phyloP scores from a whole-genome alignment of 2,113 vertebrate genomes.

The Fukomys damarensis region DNA sequence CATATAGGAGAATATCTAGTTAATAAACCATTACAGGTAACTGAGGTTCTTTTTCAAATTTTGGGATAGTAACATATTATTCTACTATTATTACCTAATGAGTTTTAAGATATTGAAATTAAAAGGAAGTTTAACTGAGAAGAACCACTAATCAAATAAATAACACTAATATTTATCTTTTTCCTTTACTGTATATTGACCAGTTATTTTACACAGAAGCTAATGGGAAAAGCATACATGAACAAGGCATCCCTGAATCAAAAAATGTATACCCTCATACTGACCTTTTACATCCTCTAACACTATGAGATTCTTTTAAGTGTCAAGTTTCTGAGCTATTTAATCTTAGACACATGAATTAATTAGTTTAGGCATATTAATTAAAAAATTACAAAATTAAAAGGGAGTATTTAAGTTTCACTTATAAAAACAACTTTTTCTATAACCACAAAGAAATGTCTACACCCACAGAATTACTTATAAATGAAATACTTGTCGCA shows the following conservation, averaged over 20 bases:
- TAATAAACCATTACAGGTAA: slow-evolving; percentile 55
- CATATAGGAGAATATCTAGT: not conserved
- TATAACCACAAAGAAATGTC: not conserved
- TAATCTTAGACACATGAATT: slow-evolving; percentile 13
- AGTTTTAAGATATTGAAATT: slow-evolving; percentile 29
- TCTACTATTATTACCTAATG: not conserved
- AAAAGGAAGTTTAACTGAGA: slow-evolving; percentile 38
- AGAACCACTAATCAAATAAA: slow-evolving; percentile 45
- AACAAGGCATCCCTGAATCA: slow-evolving; percentile 21
- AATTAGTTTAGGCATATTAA: slow-evolving; percentile 7
- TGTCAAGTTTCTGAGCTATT: slow-evolving; percentile 25
- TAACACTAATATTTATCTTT: slow-evolving; percentile 32
- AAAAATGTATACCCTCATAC: not conserved
- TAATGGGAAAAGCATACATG: slow-evolving; percentile 39
- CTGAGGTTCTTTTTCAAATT: slow-evolving; percentile 10
- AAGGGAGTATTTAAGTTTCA: slow-evolving; percentile 48
- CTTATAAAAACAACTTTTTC: slow-evolving; percentile 34
- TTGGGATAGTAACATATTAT: slow-evolving; percentile 37
- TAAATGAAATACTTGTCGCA: not conserved
- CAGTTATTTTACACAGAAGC: slow-evolving; percentile 10
- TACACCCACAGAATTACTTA: not conserved
- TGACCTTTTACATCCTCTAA: not conserved
- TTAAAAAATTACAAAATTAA: slow-evolving; percentile 46
- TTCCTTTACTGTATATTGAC: slow-evolving; percentile 24
- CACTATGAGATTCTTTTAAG: slow-evolving; percentile 25